Evolutionary conservation across 1,140 invertebrate species (phyloP), one percentile per base, ranked within the genome.

Genomic region (Cherax quadricarinatus): DNA sequence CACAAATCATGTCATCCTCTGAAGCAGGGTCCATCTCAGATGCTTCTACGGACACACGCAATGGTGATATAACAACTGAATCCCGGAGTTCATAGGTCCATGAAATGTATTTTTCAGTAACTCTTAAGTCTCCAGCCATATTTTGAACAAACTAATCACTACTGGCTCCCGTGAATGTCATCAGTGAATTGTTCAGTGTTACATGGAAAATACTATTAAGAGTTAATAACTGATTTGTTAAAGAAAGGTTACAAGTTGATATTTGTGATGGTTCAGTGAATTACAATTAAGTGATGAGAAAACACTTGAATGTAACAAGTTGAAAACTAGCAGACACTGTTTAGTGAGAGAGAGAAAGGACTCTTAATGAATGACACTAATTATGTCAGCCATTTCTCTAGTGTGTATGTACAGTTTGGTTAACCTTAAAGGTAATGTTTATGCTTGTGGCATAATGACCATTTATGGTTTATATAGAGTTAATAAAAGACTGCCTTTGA

Each of bases 21-120:
- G 92, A 93, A 62, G 88, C 92, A n/a, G 92, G 92, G 1, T 93
- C 92, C 10, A 93, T 93, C 79, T 93, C 92, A 3, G 92, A 93
- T 79, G 88, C 92, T 73, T 93, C 92, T 7, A 93, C 92, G 84
- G 92, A 90, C 41, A 90, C 92, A 10, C 88, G 92, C 18, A 93
- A 93, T 78, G 88, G 92, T 21, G 92, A 93, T 49, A 90, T 93
- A 24, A 93, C 92, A 18, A 93, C 88, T 24, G 92, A 93, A 82
- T 93, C 92, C 30, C 83, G 88, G 49, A 93, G 92, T 75, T 93
- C 92, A 14, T 93, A 92, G 91, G 91, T 79, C 85, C 5, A 9
- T 82, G 62, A 86, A 48, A 75, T 75, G 5, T 30, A 30, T 10
- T 75, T 6, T 75, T 21, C 18, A 30, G 6, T 70, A 5, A 75